Base-by-base conservation (phyloP, 2,888 invertebrate species). In the Pseudoips prasinana region DNA sequence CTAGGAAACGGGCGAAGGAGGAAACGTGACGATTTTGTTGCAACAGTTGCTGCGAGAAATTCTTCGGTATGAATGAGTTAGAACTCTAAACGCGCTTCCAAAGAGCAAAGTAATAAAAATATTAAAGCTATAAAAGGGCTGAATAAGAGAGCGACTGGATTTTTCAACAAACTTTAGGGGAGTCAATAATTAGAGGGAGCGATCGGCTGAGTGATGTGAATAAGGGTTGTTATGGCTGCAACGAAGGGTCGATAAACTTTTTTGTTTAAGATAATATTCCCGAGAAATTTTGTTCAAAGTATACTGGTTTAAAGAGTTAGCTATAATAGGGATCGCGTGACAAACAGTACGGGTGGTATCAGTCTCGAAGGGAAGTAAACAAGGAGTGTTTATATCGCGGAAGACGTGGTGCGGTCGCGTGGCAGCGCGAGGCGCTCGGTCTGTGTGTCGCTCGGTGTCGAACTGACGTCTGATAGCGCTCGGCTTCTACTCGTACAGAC, bases 171-270 rank as follows among this genome's bases (percentile, higher is more conserved):
- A 84, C 70, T 84, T 83, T 80, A 78, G 85, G 87, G 86, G 85
- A 84, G 81, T 78, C 73, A 78, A 85, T 86, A 85, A 86, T 86
- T 85, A 79, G 78, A 83, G 87, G 86, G 86, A 80, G 82, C 82
- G 78, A 80, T 74, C 66, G 72, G 67, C 67, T 65, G 74, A 79
- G 68, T 73, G 73, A 66, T 81, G 73, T 73, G 79, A 82, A 78
- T 81, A 82, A 84, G 86, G 87, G 87, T 83, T 82, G 83, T 80
- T 83, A 78, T 78, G 65, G 75, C 72, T 62, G 73, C 58, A 64
- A 61, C 56, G 66, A 54, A 73, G 82, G 87, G 85, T 84, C 86
- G 86, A 85, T 80, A 84, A 83, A 84, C 78, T 86, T 84, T 20
- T 69, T 61, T 52, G 38, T 41, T 52, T 41, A 39, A 33, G 27